phyloP scores from a whole-genome alignment of 2,888 invertebrate species.

The Drosophila sordidapex region DNA sequence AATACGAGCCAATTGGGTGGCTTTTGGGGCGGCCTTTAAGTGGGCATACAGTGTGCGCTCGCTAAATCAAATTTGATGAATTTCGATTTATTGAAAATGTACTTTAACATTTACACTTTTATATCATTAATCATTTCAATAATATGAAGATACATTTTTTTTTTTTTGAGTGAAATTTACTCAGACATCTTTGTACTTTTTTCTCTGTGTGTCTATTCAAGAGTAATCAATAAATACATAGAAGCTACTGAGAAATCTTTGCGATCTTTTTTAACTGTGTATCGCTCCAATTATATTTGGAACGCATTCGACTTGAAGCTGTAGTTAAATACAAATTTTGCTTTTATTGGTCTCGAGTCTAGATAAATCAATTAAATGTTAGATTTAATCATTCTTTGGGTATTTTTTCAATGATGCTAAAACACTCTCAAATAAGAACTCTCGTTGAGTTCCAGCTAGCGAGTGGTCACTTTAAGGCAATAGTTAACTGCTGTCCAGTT shows the following conservation, averaged over 20 bases:
- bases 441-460: not conserved
- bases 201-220: no score
- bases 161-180: no score
- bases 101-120: no score
- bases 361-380: not conserved
- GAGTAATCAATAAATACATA: not conserved
- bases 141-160: no score
- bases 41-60: not conserved
- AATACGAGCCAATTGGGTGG: conserved; percentile 62
- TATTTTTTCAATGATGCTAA: not conserved
- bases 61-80: not conserved
- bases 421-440: no score
- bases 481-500: conserved; percentile 27
- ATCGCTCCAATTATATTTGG: fast-evolving
- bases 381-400: not conserved
- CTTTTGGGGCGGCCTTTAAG: not conserved
- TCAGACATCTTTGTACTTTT: no score
- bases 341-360: no score
- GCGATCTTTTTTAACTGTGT: not conserved
- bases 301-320: not conserved
- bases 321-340: not conserved
- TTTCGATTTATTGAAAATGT: no score
- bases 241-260: not conserved
- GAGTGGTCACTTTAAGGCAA: not conserved
- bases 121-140: no score